A percentile compares a stretch with the other conserved stretches of the same genome.
These are phyloP conservation scores for Acrobasis repandana DNA, from an alignment of 2,888 invertebrate genomes.

Conservation along the genomic window DNA sequence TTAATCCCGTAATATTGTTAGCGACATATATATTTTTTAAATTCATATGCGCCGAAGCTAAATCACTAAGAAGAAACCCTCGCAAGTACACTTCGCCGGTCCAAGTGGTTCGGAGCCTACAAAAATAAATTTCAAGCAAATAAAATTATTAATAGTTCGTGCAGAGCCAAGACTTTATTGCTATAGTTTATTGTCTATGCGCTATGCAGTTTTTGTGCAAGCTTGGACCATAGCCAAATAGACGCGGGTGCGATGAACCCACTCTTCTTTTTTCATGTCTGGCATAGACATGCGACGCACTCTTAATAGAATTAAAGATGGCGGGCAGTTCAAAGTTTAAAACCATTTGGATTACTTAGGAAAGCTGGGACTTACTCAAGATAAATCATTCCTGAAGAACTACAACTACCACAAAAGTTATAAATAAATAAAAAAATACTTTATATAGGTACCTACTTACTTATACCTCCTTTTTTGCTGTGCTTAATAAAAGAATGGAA, in stretches of 20 bases:
- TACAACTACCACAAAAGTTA: no score
- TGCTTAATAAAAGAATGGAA: no score
- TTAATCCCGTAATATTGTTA: no score
- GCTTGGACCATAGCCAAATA: constrained; percentile 57
- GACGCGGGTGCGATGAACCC: constrained; percentile 53
- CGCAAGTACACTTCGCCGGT: not conserved
- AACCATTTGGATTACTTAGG: not conserved
- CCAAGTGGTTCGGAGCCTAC: constrained; percentile 1
- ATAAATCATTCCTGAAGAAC: no score
- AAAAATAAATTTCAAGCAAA: constrained; percentile 2
- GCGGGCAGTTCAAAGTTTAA: constrained; percentile 19
- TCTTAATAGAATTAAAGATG: constrained; percentile 27
- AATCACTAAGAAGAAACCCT: not conserved
- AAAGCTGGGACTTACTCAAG: not conserved
- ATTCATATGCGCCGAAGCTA: not conserved
- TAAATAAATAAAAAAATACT: no score
- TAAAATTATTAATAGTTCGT: not conserved
- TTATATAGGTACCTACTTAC: no score
- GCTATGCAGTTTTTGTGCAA: constrained; percentile 50
- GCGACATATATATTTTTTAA: no score
- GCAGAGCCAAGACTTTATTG: constrained; percentile 19
- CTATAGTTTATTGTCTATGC: constrained; percentile 44
- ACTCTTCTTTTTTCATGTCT: constrained; percentile 38
- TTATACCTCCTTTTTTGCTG: no score
- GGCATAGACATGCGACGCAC: constrained; percentile 37